Base-by-base conservation (phyloP, 37 sponge, comb jelly and placozoan species). In the Mnemiopsis leidyi region DNA sequence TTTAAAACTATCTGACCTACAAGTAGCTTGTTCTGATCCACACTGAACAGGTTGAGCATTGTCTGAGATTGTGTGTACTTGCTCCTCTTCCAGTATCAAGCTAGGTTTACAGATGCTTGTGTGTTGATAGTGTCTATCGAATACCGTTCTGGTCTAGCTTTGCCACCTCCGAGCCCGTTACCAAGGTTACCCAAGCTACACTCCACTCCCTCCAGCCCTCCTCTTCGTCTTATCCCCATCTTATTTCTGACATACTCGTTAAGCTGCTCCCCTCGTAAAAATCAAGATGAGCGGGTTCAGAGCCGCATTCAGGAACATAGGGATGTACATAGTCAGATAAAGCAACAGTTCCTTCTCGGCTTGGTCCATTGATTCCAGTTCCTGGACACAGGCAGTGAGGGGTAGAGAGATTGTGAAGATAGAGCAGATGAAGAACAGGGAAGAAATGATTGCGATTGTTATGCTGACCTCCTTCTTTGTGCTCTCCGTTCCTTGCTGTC, bases 291-390 rank as follows among this genome's bases (percentile, higher is more conserved):
- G 73, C 3, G 73, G 73, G 73, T 71, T 71, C 2, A 71, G 73
- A 1, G 79, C 79, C 0, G 79, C 79, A 36, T 77, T 77, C 32
- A 77, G 79, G 79, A 77, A 77, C 79, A 77, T 28, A 20, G 79
- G 20, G 20, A 77, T 77, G 18, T 77, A 77, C 20, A 33, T 36
- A 36, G 20, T 34, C 36, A 77, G 20, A 18, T 77, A 77, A 2
- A 32, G 32, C 18, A 77, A 3, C 20, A 32, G 2, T 26, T 32
- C 5, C 73, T 18, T 71, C 3, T 18, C 5, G 35, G 18, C 5
- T 36, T 7, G 18, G 36, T 16, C 36, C 34, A 7, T 18, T 2
- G 20, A 0, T 33, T 33, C 1, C 36, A 34, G 0, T 34, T 31
- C 18, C 20, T 31, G 33, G 25, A 71, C 23, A 77, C 79, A 77